These are phyloP conservation scores for Catamblyrhynchus diadema DNA, from an alignment of 2,797 vertebrate genomes.

Conservation along the genomic window DNA sequence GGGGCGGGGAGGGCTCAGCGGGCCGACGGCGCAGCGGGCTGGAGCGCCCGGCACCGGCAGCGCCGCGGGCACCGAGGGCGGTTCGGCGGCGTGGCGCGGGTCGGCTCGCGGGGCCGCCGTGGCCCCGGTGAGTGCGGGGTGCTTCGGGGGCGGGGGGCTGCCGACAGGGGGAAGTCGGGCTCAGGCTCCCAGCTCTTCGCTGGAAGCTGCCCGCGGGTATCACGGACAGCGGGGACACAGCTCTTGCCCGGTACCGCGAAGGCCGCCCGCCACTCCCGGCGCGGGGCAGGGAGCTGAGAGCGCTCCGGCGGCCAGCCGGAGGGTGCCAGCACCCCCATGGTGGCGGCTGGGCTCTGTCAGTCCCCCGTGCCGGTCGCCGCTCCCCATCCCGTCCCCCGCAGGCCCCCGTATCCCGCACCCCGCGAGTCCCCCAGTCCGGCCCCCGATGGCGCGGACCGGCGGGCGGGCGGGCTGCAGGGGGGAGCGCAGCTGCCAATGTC, in stretches of 20 bases:
- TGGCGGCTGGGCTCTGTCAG: not conserved
- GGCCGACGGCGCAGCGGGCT: not conserved
- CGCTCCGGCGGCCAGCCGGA: not conserved
- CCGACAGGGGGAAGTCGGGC: not conserved
- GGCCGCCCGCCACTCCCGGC: not conserved
- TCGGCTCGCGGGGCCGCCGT: not conserved
- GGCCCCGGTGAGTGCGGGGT: not conserved
- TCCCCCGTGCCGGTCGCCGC: not conserved
- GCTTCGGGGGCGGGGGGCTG: not conserved
- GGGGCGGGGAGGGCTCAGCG: not conserved
- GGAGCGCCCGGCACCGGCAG: not conserved
- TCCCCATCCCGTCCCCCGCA: not conserved
- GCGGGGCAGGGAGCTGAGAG: not conserved
- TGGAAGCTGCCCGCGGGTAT: not conserved
- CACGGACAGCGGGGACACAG: not conserved
- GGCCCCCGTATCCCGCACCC: not conserved
- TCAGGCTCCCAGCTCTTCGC: not conserved
- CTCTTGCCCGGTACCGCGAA: not conserved
- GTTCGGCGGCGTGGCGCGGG: not conserved
- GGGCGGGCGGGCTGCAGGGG: not conserved
- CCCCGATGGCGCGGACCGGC: not conserved
- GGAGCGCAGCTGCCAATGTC: slow-evolving; percentile 51
- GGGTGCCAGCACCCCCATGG: not conserved
- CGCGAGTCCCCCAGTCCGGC: not conserved
- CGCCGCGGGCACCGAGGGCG: not conserved